Percentiles rank a stretch among this genome's conserved stretches.
Evolutionary conservation across 2,113 vertebrate species (phyloP).

Genomic region (Vombatus ursinus): DNA sequence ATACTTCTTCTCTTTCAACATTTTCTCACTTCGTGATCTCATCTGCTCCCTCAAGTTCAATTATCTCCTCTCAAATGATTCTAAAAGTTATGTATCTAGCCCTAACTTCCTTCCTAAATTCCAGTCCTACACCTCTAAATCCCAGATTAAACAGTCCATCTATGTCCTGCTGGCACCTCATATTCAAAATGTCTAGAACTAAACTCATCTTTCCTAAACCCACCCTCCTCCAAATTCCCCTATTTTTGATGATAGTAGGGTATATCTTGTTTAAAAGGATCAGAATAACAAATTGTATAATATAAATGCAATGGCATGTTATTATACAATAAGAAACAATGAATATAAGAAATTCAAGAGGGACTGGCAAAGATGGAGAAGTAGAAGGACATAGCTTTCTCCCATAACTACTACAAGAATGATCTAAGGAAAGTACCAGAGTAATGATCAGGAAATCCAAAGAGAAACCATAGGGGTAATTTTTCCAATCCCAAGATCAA

Average conservation of each 20-base stretch:
- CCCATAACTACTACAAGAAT: background rate
- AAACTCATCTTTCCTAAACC: background rate
- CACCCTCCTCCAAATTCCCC: background rate
- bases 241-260: background rate
- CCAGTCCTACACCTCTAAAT: background rate
- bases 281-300: background rate
- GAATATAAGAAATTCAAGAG: background rate
- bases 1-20: background rate
- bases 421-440: background rate
- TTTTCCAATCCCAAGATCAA: background rate
- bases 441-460: background rate
- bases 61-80: background rate
- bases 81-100: background rate
- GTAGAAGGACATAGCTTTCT: background rate
- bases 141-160: background rate
- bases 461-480: background rate
- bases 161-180: background rate
- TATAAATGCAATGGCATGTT: background rate
- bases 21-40: background rate
- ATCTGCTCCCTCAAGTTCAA: background rate
- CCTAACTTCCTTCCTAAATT: background rate
- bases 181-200: background rate
- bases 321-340: background rate
- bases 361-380: too few species aligned
- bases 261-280: background rate